A percentile compares a stretch with the other conserved stretches of the same genome.
Conservation (phyloP, 53 echinoderm and acorn worm species). For the Holothuria leucospilota region DNA sequence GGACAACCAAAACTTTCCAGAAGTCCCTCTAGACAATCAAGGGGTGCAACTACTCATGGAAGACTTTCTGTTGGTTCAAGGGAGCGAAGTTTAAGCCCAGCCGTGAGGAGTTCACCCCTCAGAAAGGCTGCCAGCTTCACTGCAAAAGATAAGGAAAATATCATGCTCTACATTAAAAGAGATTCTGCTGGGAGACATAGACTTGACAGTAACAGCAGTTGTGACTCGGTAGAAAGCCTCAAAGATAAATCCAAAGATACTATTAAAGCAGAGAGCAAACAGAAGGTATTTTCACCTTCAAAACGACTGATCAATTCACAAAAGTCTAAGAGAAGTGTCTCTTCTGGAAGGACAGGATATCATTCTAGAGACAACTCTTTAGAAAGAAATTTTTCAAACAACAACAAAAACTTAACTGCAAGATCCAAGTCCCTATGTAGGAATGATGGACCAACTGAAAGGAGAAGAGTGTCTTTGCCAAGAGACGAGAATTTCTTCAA, state of each 20-base stretch:
- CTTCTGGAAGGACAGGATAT: conserved; percentile 41
- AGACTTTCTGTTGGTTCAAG: conserved; percentile 1
- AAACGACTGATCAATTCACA: conserved; percentile 30
- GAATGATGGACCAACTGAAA: conserved; percentile 31
- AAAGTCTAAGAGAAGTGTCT: conserved; percentile 39
- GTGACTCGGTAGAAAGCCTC: conserved; percentile 75
- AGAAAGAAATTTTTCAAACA: conserved; percentile 39
- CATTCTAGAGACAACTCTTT: conserved; percentile 55
- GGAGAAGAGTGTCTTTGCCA: conserved; percentile 6
- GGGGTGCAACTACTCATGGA: neutral
- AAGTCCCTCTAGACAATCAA: conserved; percentile 28
- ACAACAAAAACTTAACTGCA: conserved; percentile 16
- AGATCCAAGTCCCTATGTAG: conserved; percentile 55
- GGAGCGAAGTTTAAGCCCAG: conserved; percentile 38
- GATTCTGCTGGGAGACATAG: conserved; percentile 83
- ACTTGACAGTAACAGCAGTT: conserved; percentile 87
- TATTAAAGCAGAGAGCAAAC: neutral
- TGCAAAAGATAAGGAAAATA: conserved; percentile 53
- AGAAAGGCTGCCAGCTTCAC: conserved; percentile 33
- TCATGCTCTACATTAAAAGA: conserved; percentile 73
- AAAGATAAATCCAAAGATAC: neutral
- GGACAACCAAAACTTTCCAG: conserved; percentile 8
- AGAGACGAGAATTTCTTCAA: conserved; percentile 31
- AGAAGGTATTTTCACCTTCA: conserved; percentile 29
- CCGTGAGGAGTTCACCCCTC: conserved; percentile 24